These are phyloP conservation scores for Catocala sponsa DNA, from an alignment of 2,888 invertebrate species.

Conservation along the genomic window DNA sequence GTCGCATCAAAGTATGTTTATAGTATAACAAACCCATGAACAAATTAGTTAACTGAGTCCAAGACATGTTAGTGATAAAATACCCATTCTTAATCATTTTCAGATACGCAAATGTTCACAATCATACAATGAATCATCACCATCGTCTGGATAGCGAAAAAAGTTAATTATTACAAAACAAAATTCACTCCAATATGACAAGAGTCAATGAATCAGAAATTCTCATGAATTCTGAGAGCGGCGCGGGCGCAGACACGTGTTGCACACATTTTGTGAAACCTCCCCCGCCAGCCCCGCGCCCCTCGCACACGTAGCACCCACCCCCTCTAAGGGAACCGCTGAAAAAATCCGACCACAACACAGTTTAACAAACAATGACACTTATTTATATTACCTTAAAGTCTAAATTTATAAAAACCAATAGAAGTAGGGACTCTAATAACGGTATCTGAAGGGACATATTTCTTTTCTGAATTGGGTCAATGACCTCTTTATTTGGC, in stretches of 20 bases:
- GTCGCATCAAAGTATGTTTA: too few relatives aligned
- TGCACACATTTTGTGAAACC: conserved; percentile 76
- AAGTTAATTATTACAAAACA: conserved; percentile 52
- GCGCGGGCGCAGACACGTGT: conserved; percentile 73
- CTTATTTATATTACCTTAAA: conserved; percentile 49
- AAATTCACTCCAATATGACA: conserved; percentile 60
- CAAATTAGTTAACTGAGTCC: too few relatives aligned
- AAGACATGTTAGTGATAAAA: conserved; percentile 1
- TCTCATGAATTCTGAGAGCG: conserved; percentile 76
- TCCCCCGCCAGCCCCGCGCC: conserved; percentile 60
- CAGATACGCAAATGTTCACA: conserved; percentile 17
- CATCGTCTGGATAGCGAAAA: conserved; percentile 33
- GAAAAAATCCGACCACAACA: conserved; percentile 72
- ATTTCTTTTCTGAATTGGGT: conserved; percentile 64
- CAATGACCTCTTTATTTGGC: conserved; percentile 61
- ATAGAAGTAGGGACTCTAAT: conserved; percentile 21
- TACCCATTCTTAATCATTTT: conserved; percentile 15
- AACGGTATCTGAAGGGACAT: conserved; percentile 59
- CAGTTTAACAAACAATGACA: conserved; percentile 54
- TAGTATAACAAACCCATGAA: too few relatives aligned
- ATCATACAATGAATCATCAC: conserved; percentile 41
- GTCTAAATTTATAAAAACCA: conserved; percentile 34
- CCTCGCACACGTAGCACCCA: conserved; percentile 54
- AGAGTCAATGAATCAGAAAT: conserved; percentile 81
- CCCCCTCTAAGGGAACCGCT: conserved; percentile 76